Percentiles rank a stretch among this genome's conserved stretches.
Conservation (phyloP, 2,797 vertebrate genomes). For the Cheirogaleus major region DNA sequence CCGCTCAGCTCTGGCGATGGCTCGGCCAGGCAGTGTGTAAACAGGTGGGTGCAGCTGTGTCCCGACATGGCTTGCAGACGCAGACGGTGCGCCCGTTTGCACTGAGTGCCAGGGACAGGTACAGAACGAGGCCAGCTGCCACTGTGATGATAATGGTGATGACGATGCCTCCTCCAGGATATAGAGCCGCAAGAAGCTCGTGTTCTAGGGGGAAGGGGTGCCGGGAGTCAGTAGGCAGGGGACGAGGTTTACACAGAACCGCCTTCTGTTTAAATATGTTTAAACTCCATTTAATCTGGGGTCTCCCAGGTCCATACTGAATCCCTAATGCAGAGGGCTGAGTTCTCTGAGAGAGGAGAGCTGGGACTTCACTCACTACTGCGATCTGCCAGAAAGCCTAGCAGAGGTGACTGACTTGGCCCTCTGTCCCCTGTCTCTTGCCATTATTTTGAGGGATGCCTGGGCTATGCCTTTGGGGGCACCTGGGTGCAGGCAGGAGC, state of each 20-base stretch:
- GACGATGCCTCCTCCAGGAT: not conserved
- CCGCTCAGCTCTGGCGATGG: too few relatives aligned
- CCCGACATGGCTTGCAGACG: not conserved
- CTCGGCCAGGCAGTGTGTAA: fast-evolving
- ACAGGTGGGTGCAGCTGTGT: not conserved
- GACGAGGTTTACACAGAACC: not conserved
- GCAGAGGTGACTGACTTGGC: fast-evolving
- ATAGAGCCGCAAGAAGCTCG: fast-evolving
- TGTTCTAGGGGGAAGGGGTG: fast-evolving
- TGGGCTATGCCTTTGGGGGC: not conserved
- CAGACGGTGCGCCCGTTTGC: not conserved
- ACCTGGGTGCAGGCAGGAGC: not conserved
- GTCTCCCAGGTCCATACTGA: not conserved
- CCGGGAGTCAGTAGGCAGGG: not conserved
- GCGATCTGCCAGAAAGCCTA: not conserved
- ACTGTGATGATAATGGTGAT: fast-evolving
- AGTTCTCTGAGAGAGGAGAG: not conserved
- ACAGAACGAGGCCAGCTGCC: not conserved
- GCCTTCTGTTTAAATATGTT: not conserved
- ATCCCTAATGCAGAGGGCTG: not conserved
- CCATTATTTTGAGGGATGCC: not conserved
- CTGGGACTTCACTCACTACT: not conserved
- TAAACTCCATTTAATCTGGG: not conserved
- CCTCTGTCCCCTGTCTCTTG: not conserved
- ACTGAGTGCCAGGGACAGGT: not conserved